A percentile compares a stretch with the other conserved stretches of the same genome.
phyloP scores from a whole-genome alignment of 2,888 invertebrate species.

The Anthrax anthrax region DNA sequence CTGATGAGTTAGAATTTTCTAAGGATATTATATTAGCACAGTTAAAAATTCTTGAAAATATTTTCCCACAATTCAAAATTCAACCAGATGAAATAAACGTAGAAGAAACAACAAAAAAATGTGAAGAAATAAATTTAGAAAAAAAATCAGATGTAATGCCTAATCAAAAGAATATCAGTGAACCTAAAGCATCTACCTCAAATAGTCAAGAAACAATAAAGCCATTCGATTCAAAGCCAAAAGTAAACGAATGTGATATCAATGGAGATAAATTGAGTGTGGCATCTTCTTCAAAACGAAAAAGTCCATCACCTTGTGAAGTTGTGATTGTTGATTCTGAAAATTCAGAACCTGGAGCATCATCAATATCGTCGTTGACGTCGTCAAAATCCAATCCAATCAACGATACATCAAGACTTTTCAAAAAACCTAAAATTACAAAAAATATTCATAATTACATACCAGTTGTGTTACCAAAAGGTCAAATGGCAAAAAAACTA shows the following conservation, averaged over 20 bases:
- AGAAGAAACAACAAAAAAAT: neutral
- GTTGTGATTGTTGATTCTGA: no score
- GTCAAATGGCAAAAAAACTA: conserved; percentile 51
- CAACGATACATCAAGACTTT: conserved; percentile 17
- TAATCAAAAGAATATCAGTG: neutral
- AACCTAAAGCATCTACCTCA: no score
- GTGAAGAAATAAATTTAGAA: neutral
- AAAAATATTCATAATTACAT: conserved; percentile 34
- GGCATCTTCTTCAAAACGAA: no score
- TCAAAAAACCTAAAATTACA: conserved; percentile 26
- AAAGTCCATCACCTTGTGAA: neutral
- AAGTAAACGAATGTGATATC: no score
- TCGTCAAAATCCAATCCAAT: conserved; percentile 4
- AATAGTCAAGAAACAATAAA: no score
- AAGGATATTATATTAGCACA: conserved; percentile 45
- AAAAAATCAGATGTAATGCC: neutral
- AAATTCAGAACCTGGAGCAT: neutral
- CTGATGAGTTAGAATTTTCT: conserved; percentile 38
- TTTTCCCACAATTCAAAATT: conserved; percentile 18
- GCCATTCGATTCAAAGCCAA: no score
- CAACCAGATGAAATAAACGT: neutral
- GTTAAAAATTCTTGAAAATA: conserved; percentile 38
- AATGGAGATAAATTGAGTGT: no score
- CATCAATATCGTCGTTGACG: neutral
- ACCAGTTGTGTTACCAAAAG: conserved; percentile 42